Conservation (phyloP, 2,888 invertebrate species). For the Eupithecia tripunctaria region DNA sequence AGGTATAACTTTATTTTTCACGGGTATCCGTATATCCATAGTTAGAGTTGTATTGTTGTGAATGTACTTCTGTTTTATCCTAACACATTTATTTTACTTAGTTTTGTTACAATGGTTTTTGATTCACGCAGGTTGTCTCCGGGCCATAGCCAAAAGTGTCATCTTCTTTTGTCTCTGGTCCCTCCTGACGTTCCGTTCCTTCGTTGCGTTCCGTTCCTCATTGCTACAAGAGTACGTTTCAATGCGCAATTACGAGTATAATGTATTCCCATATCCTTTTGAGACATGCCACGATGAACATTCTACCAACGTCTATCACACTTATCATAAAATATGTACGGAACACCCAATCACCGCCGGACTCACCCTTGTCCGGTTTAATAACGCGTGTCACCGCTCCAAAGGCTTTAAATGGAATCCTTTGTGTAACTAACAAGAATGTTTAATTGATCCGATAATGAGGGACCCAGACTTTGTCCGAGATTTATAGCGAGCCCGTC, state of each 20-base stretch:
- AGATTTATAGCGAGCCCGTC: constrained; percentile 11
- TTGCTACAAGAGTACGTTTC: too few species aligned
- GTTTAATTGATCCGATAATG: constrained; percentile 33
- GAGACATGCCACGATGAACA: background rate
- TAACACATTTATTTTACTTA: too few species aligned
- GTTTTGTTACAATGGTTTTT: too few species aligned
- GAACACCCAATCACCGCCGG: background rate
- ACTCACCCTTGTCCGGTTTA: constrained; percentile 11
- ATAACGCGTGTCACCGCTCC: constrained; percentile 8
- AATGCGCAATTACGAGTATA: background rate
- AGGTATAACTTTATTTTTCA: background rate
- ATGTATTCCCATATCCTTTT: background rate
- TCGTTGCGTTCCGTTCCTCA: too few species aligned
- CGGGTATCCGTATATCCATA: too few species aligned
- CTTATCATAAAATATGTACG: background rate
- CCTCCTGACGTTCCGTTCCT: too few species aligned
- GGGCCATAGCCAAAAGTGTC: too few species aligned
- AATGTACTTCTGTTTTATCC: too few species aligned
- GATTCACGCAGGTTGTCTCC: too few species aligned
- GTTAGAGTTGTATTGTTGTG: too few species aligned
- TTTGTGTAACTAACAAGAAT: constrained; percentile 29
- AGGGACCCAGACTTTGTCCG: constrained; percentile 13
- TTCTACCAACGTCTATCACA: background rate
- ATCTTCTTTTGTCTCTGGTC: too few species aligned
- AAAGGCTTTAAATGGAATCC: constrained; percentile 12